These are phyloP conservation scores for Riparia riparia DNA, from an alignment of 2,113 vertebrate species.

Conservation along the genomic window DNA sequence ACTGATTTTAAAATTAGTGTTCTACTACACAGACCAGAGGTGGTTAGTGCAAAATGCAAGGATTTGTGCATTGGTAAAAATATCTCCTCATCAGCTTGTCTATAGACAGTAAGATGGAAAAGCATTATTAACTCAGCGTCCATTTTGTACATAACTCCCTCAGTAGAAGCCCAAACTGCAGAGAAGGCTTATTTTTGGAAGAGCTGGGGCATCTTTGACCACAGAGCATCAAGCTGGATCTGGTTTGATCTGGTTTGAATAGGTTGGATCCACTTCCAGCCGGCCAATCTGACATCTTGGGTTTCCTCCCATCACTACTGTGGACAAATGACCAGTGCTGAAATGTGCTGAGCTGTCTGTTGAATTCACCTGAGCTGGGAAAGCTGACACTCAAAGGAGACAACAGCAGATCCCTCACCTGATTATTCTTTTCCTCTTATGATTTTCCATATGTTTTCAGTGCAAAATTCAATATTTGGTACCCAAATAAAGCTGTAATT, in stretches of 20 bases:
- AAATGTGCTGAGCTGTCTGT: neutral
- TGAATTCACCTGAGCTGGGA: neutral
- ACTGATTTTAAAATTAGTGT: neutral
- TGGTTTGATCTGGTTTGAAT: neutral
- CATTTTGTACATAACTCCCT: neutral
- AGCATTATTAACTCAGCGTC: neutral
- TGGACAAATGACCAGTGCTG: neutral
- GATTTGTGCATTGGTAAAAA: neutral
- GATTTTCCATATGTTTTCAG: neutral
- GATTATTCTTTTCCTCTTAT: neutral
- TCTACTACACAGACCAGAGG: neutral
- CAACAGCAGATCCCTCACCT: neutral
- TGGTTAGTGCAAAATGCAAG: neutral
- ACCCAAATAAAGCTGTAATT: neutral
- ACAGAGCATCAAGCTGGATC: neutral
- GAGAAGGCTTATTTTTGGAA: neutral
- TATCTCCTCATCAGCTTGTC: neutral
- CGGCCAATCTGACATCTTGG: fast-evolving
- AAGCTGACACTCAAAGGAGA: neutral
- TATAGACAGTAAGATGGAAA: neutral
- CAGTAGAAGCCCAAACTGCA: neutral
- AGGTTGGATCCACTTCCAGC: neutral
- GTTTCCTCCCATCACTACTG: neutral
- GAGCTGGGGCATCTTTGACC: neutral
- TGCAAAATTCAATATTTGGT: neutral